phyloP scores from a whole-genome alignment of 2,888 invertebrate genomes.

The Dolichopus griseipennis region DNA sequence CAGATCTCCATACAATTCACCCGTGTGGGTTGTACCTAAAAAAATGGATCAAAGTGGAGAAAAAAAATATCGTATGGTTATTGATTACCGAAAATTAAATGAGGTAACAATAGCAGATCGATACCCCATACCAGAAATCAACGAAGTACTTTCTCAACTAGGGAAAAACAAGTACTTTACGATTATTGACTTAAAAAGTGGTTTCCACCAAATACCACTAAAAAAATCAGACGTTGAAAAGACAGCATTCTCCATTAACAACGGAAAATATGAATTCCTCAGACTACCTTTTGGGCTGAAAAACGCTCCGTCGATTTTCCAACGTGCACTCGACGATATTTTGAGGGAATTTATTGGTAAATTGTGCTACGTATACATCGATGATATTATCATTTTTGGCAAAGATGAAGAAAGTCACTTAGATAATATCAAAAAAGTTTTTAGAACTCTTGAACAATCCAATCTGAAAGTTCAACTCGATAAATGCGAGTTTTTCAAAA shows the following conservation, averaged over 20 bases:
- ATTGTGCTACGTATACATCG: conserved; percentile 4
- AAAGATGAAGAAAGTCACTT: not conserved
- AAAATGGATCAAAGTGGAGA: not conserved
- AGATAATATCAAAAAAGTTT: not conserved
- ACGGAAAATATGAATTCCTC: not conserved
- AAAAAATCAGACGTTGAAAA: too few relatives aligned
- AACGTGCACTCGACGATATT: not conserved
- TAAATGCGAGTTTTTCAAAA: conserved; percentile 28
- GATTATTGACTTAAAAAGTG: too few relatives aligned
- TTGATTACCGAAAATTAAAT: not conserved
- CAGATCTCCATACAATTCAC: too few relatives aligned
- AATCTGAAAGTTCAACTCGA: conserved; percentile 22
- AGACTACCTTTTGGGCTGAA: conserved; percentile 7
- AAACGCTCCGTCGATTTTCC: not conserved
- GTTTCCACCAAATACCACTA: too few relatives aligned
- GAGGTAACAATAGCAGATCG: not conserved
- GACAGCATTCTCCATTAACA: too few relatives aligned
- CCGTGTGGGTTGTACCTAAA: too few relatives aligned
- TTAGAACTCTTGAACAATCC: not conserved
- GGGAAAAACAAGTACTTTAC: too few relatives aligned
- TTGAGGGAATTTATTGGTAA: not conserved
- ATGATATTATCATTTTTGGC: not conserved
- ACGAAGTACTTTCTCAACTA: not conserved
- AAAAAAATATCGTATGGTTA: not conserved
- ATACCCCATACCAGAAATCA: conserved; percentile 5